These are phyloP conservation scores for Macropodus opercularis DNA, from an alignment of 2,797 vertebrate genomes.

Conservation along the genomic window DNA sequence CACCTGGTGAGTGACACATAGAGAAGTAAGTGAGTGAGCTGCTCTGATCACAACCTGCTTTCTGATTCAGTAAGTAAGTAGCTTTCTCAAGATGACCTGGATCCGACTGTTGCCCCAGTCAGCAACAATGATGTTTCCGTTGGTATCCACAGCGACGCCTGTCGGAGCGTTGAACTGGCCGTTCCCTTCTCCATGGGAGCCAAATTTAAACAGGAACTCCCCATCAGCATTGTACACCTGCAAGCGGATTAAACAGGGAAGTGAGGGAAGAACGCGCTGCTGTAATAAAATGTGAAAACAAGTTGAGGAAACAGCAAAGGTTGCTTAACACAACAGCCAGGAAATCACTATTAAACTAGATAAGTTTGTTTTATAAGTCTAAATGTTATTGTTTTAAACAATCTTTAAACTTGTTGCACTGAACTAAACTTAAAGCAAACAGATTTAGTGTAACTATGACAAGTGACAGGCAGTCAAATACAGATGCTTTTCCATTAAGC, in stretches of 20 bases:
- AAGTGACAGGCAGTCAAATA: background rate
- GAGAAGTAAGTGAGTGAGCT: background rate
- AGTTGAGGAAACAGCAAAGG: background rate
- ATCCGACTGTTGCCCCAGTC: constrained; percentile 99
- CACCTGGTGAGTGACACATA: constrained; percentile 78
- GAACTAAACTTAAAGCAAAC: too few species aligned
- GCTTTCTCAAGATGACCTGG: constrained; percentile 81
- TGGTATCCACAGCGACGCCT: constrained; percentile 92
- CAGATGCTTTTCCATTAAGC: background rate
- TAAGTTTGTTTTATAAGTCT: too few species aligned
- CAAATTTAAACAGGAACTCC: constrained; percentile 98
- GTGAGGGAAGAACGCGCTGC: background rate
- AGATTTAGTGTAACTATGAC: background rate
- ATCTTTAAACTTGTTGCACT: too few species aligned
- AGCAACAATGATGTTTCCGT: constrained; percentile 96
- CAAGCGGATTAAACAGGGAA: constrained; percentile 20
- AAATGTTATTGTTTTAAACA: background rate
- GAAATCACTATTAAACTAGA: too few species aligned
- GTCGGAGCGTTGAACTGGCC: constrained; percentile 98
- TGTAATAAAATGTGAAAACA: constrained; percentile 5
- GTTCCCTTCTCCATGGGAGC: constrained; percentile 94
- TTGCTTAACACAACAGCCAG: background rate
- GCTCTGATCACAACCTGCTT: background rate
- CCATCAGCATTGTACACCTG: constrained; percentile 96
- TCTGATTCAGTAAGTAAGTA: background rate